phyloP scores from a whole-genome alignment of 2,113 vertebrate genomes.

The Paedocypris sp. region DNA sequence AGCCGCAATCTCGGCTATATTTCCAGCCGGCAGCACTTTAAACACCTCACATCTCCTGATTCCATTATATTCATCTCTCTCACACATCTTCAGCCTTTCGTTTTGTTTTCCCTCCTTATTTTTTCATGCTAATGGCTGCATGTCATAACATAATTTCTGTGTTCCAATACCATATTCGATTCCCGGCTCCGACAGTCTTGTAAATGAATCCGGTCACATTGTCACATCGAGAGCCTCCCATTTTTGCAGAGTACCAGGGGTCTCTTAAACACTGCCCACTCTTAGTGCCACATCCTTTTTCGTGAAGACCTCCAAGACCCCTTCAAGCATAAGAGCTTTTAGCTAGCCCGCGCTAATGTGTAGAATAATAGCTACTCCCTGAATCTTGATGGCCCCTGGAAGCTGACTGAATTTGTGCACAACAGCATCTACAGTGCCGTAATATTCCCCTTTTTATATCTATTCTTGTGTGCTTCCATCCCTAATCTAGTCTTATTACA shows the following conservation, averaged over 20 bases:
- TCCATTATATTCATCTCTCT: background rate
- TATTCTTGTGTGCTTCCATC: slow-evolving; percentile 35
- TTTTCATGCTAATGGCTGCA: slow-evolving; percentile 13
- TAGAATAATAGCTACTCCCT: slow-evolving; percentile 60
- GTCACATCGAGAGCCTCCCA: slow-evolving; percentile 31
- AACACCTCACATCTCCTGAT: background rate
- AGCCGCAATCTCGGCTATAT: background rate
- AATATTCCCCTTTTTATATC: slow-evolving; percentile 30
- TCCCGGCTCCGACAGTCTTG: slow-evolving; percentile 5
- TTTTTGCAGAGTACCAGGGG: slow-evolving; percentile 32
- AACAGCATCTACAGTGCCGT: slow-evolving; percentile 26
- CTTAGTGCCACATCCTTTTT: slow-evolving; percentile 42
- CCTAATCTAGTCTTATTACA: slow-evolving; percentile 39
- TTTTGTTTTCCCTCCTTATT: slow-evolving; percentile 5
- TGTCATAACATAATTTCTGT: slow-evolving; percentile 15
- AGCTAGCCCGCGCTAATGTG: slow-evolving; percentile 68
- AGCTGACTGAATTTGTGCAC: slow-evolving; percentile 33
- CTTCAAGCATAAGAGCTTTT: slow-evolving; percentile 67
- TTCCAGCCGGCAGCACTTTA: background rate
- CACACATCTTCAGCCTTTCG: background rate
- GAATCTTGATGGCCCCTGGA: slow-evolving; percentile 54
- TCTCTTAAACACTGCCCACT: slow-evolving; percentile 40
- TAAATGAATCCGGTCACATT: slow-evolving; percentile 36
- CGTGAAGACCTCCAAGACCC: slow-evolving; percentile 62
- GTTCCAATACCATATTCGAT: slow-evolving; percentile 15